Evolutionary conservation across 2,113 vertebrate genomes (phyloP), one percentile per base, ranked within the genome.

Genomic region (Rhodinocichla rosea): DNA sequence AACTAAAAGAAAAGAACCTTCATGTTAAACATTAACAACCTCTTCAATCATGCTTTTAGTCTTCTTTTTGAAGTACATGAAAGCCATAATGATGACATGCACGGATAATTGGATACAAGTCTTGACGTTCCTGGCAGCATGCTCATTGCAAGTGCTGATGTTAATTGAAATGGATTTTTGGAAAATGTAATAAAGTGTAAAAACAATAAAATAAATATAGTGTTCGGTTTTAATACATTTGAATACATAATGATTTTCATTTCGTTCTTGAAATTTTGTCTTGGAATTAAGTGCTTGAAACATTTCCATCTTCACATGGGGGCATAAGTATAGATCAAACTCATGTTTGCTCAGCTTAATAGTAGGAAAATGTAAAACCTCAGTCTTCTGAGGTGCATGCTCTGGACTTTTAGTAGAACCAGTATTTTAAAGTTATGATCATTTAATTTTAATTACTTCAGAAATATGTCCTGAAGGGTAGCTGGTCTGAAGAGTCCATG

Each of bases 221-320:
- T 65, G 7, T 50, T 88, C 12, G 22, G 27, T 91, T 91, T 94
- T 88, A 90, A 91, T 88, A 77, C 50, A 70, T 62, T 53, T 79
- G 39, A 88, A 91, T 81, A 50, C 50, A 37, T 94, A 93, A 55
- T 35, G 6, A 82, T 90, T 89, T 96, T 94, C 1, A 60, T 94
- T 96, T 96, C 95, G 33, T 33, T 97, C 95, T 84, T 89, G 53
- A 87, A 79, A 44, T 92, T 95, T 85, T 90, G 75, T 89, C 64
- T 87, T 90, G 44, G 59, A 90, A 9, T 95, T 97, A 97, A 89
- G 62, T 94, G 45, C 73, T 87, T 95, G 28, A 79, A 95, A 89
- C 45, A 6, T 2, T 91, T 91, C 75, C 8, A 7, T 50, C 67
- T 93, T 96, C 47, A 65, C 30, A 8, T 83, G 35, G 52, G 50